Base-by-base conservation (phyloP, 1,140 invertebrate species). In the Phymorhynchus buccinoides region DNA sequence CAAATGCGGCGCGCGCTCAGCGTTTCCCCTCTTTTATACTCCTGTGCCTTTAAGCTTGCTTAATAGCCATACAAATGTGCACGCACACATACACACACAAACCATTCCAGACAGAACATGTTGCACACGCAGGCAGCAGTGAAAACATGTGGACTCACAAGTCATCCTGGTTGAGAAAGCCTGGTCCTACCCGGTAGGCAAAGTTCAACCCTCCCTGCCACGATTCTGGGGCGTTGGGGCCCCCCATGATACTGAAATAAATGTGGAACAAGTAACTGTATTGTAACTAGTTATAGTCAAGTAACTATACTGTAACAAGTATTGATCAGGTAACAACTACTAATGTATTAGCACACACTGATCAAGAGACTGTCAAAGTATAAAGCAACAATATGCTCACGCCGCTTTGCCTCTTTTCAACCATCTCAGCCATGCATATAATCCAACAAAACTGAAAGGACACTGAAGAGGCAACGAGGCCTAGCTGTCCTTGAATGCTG, bases 181-280 rank as follows among this genome's bases (percentile, higher is more conserved):
- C 82, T 41, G 85, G 91, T n/a, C 94, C 94, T 82, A 94, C 86
- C 85, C 89, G 91, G 89, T 94, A 94, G 3, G 93, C 93, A 30
- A 94, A 89, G 86, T 94, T 93, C n/a, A 92, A 79, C 86, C 87
- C 88, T 22, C 94, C 94, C 85, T 89, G 89, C 94, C 94, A 95
- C 1, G 88, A 86, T 30, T 88, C 71, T 0, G 93, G 93, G 1
- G 91, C 93, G 83, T 90, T 89, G 32, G 86, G 71, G 22, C 92
- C 92, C 32, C 75, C 85, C 80, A 92, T 71, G 27, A 87, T 84
- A 41, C 90, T 91, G 83, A n/a, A n/a, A n/a, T n/a, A n/a, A n/a
- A n/a, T n/a, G n/a, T n/a, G n/a, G n/a, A 44, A 37, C 30, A 62
- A 18, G n/a, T 16, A 42, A n/a, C 27, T 9, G 7, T 35, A 52